Evolutionary conservation across 2,888 invertebrate species (phyloP).

Genomic region (Acanthoscelides obtectus): DNA sequence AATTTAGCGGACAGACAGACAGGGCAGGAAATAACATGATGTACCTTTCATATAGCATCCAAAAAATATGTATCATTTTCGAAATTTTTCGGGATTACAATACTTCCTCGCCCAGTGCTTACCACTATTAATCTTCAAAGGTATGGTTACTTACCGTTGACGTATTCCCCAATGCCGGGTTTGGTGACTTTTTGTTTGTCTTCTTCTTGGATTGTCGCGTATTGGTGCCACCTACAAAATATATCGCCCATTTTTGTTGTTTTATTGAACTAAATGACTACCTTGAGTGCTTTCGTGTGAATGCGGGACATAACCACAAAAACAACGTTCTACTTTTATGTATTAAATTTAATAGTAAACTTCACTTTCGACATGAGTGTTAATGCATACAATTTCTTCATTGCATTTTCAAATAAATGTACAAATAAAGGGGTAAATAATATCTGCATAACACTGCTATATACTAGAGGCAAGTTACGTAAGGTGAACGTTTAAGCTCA

Average conservation of each 20-base stretch:
- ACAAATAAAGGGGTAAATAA: constrained; percentile 32
- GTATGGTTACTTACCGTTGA: constrained; percentile 23
- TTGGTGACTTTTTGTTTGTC: constrained; percentile 51
- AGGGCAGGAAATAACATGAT: too few relatives aligned
- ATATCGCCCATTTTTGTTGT: constrained; percentile 4
- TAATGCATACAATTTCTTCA: constrained; percentile 38
- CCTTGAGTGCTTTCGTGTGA: constrained; percentile 20
- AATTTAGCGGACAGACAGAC: too few relatives aligned
- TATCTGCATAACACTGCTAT: constrained; percentile 20
- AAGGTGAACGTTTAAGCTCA: constrained; percentile 18
- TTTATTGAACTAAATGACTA: not conserved
- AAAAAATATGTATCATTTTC: too few relatives aligned
- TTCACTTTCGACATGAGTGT: constrained; percentile 42
- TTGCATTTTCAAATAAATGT: constrained; percentile 28
- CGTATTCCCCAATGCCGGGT: constrained; percentile 36
- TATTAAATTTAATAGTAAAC: constrained; percentile 42
- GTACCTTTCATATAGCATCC: too few relatives aligned
- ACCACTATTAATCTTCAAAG: not conserved
- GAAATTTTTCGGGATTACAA: not conserved
- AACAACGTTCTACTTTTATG: constrained; percentile 29
- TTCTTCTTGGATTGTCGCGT: constrained; percentile 54
- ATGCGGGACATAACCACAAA: constrained; percentile 33
- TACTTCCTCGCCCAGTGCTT: not conserved
- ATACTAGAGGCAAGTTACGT: constrained; percentile 36
- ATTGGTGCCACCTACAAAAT: constrained; percentile 41